Evolutionary conservation across 2,113 vertebrate species (phyloP).

Genomic region (Bubalus kerabau): DNA sequence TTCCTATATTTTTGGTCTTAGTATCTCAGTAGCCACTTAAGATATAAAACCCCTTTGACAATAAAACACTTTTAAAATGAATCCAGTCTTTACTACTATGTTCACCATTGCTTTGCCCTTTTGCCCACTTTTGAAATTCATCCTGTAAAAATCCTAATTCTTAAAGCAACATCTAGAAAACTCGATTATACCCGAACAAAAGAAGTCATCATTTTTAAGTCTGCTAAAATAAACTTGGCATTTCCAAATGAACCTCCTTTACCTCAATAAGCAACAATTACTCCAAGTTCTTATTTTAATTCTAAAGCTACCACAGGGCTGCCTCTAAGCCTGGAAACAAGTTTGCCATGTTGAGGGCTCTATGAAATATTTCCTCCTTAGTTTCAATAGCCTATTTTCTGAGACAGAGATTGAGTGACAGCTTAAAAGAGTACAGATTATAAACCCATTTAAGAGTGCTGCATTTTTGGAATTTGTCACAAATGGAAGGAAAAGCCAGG

Average conservation of each 20-base stretch:
- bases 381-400: constrained; percentile 20
- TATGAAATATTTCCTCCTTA: constrained; percentile 12
- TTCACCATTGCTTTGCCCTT: neutral
- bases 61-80: neutral
- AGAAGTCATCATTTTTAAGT: constrained; percentile 48
- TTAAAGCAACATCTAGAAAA: constrained; percentile 41
- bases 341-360: neutral
- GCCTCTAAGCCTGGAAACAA: neutral
- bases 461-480: neutral
- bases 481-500: constrained; percentile 31
- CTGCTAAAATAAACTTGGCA: constrained; percentile 39
- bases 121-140: neutral
- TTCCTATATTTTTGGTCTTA: neutral
- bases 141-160: neutral
- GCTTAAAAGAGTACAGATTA: constrained; percentile 43
- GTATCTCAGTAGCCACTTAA: neutral
- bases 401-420: constrained; percentile 37
- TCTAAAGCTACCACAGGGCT: neutral
- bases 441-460: constrained; percentile 21
- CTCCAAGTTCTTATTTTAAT: constrained; percentile 43
- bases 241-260: constrained; percentile 57
- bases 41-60: neutral
- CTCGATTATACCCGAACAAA: constrained; percentile 28
- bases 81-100: neutral
- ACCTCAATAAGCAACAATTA: constrained; percentile 46